These are phyloP conservation scores for Synergus laeviventris DNA, from an alignment of 2,888 invertebrate genomes.

Conservation along the genomic window DNA sequence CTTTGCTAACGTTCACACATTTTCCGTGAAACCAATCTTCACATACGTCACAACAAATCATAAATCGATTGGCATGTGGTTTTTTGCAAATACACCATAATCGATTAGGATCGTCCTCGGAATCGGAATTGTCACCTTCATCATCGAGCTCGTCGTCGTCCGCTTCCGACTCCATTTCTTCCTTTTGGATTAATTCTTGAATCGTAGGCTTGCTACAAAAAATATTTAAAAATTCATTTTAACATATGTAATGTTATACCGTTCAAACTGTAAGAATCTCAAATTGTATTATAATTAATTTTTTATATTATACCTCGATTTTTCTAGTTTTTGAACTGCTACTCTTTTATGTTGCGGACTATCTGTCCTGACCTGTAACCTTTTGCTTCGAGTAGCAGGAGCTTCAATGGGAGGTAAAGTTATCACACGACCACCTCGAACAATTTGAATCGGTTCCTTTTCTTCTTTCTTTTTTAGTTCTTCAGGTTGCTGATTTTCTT, in stretches of 20 bases:
- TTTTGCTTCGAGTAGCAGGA: slow-evolving; percentile 87
- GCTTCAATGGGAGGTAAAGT: slow-evolving; percentile 90
- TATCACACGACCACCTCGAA: slow-evolving; percentile 86
- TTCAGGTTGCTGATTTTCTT: slow-evolving; percentile 1
- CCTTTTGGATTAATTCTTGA: slow-evolving; percentile 44
- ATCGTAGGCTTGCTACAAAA: slow-evolving; percentile 46
- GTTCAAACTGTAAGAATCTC: slow-evolving; percentile 39
- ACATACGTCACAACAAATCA: slow-evolving; percentile 97
- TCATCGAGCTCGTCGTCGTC: slow-evolving; percentile 79
- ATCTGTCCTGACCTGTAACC: slow-evolving; percentile 73
- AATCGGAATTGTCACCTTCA: slow-evolving; percentile 81
- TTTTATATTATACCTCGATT: slow-evolving; percentile 48
- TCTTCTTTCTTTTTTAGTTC: slow-evolving; percentile 68
- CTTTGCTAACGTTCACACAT: slow-evolving; percentile 94
- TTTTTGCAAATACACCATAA: slow-evolving; percentile 97
- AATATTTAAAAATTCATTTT: not conserved
- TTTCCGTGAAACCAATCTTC: slow-evolving; percentile 99
- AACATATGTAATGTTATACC: not conserved
- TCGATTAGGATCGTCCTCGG: slow-evolving; percentile 95
- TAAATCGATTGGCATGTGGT: slow-evolving; percentile 96
- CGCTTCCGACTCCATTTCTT: slow-evolving; percentile 74
- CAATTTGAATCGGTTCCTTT: slow-evolving; percentile 84
- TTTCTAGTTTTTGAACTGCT: slow-evolving; percentile 53
- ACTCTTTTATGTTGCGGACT: slow-evolving; percentile 39
- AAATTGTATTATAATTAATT: slow-evolving; percentile 25